Evolutionary conservation across 1,140 invertebrate genomes (phyloP).

Genomic region (Papilio aristodemus): DNA sequence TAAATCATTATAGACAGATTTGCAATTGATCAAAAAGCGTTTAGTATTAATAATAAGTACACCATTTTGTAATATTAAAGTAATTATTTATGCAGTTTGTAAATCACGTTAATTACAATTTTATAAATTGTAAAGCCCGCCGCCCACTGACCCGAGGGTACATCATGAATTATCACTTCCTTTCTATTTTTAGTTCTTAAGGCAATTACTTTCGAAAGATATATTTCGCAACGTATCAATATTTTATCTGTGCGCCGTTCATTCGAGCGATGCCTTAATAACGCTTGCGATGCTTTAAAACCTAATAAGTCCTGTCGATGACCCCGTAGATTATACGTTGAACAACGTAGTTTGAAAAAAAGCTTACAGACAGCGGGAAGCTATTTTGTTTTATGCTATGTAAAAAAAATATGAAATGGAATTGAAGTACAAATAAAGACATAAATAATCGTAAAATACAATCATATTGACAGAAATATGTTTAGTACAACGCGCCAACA

Average conservation of each 20-base stretch:
- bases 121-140: slow-evolving; percentile 46
- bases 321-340: too few relatives aligned
- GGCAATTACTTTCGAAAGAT: slow-evolving; percentile 33
- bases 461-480: slow-evolving; percentile 1
- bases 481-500: slow-evolving; percentile 15
- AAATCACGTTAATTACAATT: slow-evolving; percentile 71
- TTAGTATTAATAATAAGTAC: too few relatives aligned
- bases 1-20: not conserved
- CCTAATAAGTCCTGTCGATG: not conserved
- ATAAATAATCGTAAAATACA: not conserved
- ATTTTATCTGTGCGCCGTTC: slow-evolving; percentile 15
- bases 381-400: too few relatives aligned
- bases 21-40: not conserved
- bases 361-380: too few relatives aligned
- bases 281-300: not conserved
- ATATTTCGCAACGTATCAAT: slow-evolving; percentile 29
- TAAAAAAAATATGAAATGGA: not conserved
- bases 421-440: not conserved
- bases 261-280: slow-evolving; percentile 2
- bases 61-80: slow-evolving; percentile 54
- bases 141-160: slow-evolving; percentile 36
- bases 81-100: slow-evolving; percentile 59
- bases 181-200: slow-evolving; percentile 37
- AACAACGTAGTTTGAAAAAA: too few relatives aligned
- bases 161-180: slow-evolving; percentile 38